Base-by-base conservation (phyloP, 2,797 vertebrate species). In the Ceyx erithaca region DNA sequence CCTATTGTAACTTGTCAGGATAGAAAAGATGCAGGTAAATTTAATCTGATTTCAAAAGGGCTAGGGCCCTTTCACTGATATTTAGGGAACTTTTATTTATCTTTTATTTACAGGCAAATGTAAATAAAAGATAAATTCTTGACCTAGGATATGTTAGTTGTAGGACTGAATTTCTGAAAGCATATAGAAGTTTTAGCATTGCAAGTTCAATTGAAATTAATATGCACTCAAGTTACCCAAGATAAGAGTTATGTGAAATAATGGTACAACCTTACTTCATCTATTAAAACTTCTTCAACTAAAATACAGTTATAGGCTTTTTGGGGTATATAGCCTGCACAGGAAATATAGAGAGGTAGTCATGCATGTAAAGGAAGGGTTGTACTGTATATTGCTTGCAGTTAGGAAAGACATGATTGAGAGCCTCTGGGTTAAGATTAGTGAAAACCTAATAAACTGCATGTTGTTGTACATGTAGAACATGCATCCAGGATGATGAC, bases 341-440 rank as follows among this genome's bases (percentile, higher is more conserved):
- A 51, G 21, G 16, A 6, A 20, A 71, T 40, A 31, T 7, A 1
- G 7, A 57, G 13, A 2, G 2, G 5, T 26, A 62, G 20, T 3
- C 2, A 21, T 40, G 33, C 30, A 8, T 6, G 5, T 31, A 49
- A 37, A 51, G 12, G 14, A 72, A 14, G 7, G 9, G 25, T 55
- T 84, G 19, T 14, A 51, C 4, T 59, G 25, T n/a, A 12, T 6
- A 33, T 4, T 4, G 14, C 18, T 75, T 75, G 17, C 23, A 62
- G 21, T 13, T 80, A 45, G 30, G 5, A 26, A 9, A 0, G 1
- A 30, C 12, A 16, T 1, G 2, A 6, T 31, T 68, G 19, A 73
- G 8, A 76, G 4, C 4, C 6, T 46, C 30, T 15, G 17, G 4
- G 4, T 46, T 78, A 62, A 46, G 40, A 54, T 54, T 66, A 61